Evolutionary conservation across 2,113 vertebrate genomes (phyloP), one percentile per base, ranked within the genome.

Genomic region (Blennius ocellaris): DNA sequence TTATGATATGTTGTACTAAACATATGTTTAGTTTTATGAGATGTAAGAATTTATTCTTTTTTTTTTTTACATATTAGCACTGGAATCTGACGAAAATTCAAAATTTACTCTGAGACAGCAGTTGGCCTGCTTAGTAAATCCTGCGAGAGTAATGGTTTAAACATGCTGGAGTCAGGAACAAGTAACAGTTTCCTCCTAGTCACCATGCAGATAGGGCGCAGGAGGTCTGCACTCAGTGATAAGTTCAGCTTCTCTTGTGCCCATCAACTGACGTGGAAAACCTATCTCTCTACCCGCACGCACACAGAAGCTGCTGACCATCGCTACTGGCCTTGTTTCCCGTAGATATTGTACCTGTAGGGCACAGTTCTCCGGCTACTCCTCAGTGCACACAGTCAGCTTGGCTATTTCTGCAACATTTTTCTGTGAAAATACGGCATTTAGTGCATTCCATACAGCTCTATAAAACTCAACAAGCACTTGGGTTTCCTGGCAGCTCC

Each of bases 181-280:
- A 80, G 50, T 85, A 89, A 90, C 90, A 58, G 86, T 90, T 93
- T 93, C 84, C 84, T 83, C 71, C 16, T 74, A 45, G 71, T 85
- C 67, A 36, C 51, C 43, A 81, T 64, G 76, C 75, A 89, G 90
- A 91, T 92, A 90, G 76, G 76, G 55, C 58, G 69, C 77, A 85
- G 89, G 84, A 91, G 80, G 86, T 89, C 90, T 93, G 91, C 63
- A 14, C 49, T 45, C 48, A 36, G 84, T 92, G 93, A 94, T 93
- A 94, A 93, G 79, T 92, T 73, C 57, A 78, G 62, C 80, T 64
- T 40, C 78, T 81, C 72, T 48, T 69, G 69, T 75, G 73, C 55
- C 49, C 76, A 79, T 73, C 82, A 93, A 90, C 90, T 55, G 89
- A 76, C 75, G 12, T 67, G 71, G 59, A 71, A 76, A 84, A 85